Evolutionary conservation across 2,888 invertebrate genomes (phyloP), one percentile per base, ranked within the genome.

Genomic region (Tetramorium bicarinatum): DNA sequence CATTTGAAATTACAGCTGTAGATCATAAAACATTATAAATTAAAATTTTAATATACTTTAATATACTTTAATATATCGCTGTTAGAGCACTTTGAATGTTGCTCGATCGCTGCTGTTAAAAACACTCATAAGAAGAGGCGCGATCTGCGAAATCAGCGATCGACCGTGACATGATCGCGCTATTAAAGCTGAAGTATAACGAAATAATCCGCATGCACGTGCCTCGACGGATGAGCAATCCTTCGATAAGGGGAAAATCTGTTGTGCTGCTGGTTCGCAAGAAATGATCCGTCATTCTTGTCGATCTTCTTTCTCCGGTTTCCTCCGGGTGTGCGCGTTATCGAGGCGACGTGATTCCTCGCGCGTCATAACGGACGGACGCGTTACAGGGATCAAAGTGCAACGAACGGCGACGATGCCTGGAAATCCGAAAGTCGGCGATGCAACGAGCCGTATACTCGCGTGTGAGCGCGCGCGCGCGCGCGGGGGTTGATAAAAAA

Each of bases 401-500:
- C 93, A 93, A 91, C 87, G 91, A 90, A 91, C 93, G 90, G 11
- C 71, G 71, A 21, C 71, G 79, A 62, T 18, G 71, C 66, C 54
- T 79, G 87, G 88, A 89, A 91, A 91, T 91, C 91, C 91, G 87
- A 92, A 93, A 91, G 90, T 80, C 77, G 64, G 54, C 9, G 71
- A 85, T 82, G 74, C 84, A 47, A 66, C 84, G 69, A 41, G 21
- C 69, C 41, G 38, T 25, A 34, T 4, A 34, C 29, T 34, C 4
- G n/a, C 54, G 29, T 18, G 25, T 4, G 76, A 72, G 66, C 72
- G 85, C 81, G n/a, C 54, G 29, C 25, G 25, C 13, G 79, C 79
- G 66, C 72, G 85, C 82, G 87, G 90, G 91, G 93, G 91, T 92
- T 93, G 93, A 93, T 94, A 93, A 93, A 93, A 93, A 93, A 84